phyloP scores from a whole-genome alignment of 1,140 invertebrate genomes.

The Catajapyx aquilonaris region DNA sequence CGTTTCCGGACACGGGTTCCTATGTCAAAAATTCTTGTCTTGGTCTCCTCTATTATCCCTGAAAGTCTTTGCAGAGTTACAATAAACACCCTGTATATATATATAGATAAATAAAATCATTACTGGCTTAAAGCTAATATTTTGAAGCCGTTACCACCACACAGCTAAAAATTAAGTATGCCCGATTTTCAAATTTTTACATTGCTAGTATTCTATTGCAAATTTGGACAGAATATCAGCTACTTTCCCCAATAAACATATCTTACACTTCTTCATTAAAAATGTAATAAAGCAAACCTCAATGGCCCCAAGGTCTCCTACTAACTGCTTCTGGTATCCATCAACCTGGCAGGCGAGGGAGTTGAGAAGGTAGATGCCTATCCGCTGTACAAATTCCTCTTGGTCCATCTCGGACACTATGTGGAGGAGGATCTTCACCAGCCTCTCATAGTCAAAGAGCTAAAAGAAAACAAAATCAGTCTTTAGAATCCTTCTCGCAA shows the following conservation, averaged over 20 bases:
- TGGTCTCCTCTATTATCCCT: too few relatives aligned
- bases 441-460: conserved; percentile 75
- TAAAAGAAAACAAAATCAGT: conserved; percentile 25
- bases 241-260: neutral
- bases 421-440: conserved; percentile 64
- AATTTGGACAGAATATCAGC: neutral
- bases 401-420: conserved; percentile 59
- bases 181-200: conserved; percentile 2
- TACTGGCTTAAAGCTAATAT: too few relatives aligned
- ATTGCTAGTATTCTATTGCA: neutral
- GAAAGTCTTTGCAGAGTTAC: too few relatives aligned
- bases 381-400: conserved; percentile 80
- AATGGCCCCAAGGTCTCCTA: conserved; percentile 76
- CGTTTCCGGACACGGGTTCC: too few relatives aligned
- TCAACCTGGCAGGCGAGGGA: conserved; percentile 91
- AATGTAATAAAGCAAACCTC: conserved; percentile 37
- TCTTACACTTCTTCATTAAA: conserved; percentile 4
- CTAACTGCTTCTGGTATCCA: conserved; percentile 66
- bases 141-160: too few relatives aligned
- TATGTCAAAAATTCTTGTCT: too few relatives aligned
- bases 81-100: too few relatives aligned
- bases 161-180: too few relatives aligned
- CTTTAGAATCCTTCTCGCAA: too few relatives aligned
- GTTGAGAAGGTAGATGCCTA: conserved; percentile 86
- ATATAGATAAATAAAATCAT: too few relatives aligned